A percentile compares a stretch with the other conserved stretches of the same genome.
These are phyloP conservation scores for Heliconius hewitsoni DNA, from an alignment of 1,140 invertebrate species.

Conservation along the genomic window DNA sequence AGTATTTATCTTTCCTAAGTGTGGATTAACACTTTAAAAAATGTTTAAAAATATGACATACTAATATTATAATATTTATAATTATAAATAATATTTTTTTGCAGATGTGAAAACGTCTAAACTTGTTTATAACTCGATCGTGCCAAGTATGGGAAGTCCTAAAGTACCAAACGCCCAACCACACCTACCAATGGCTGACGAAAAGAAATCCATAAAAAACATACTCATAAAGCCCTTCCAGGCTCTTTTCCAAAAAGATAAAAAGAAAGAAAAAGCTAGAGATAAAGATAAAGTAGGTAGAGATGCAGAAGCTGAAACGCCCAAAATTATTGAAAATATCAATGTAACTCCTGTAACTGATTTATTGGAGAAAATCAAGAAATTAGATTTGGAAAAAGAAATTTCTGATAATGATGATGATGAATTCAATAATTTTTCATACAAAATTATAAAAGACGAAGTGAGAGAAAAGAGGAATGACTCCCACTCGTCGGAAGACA, in stretches of 20 bases:
- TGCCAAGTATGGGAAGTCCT: slow-evolving; percentile 54
- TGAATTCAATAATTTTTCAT: slow-evolving; percentile 55
- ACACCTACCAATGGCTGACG: slow-evolving; percentile 52
- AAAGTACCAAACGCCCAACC: slow-evolving; percentile 42
- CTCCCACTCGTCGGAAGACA: slow-evolving; percentile 66
- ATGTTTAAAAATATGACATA: no score
- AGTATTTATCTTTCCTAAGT: no score
- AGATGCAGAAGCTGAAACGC: slow-evolving; percentile 31
- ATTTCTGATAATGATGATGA: slow-evolving; percentile 45
- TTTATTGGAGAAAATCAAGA: slow-evolving; percentile 49
- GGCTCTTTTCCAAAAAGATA: slow-evolving; percentile 50
- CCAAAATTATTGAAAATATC: slow-evolving; percentile 14
- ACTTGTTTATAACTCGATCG: not conserved
- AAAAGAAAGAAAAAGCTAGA: slow-evolving; percentile 38
- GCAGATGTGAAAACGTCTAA: slow-evolving; percentile 32
- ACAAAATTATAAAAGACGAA: slow-evolving; percentile 53
- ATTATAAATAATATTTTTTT: slow-evolving; percentile 2
- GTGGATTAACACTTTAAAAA: no score
- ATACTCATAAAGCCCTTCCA: slow-evolving; percentile 51
- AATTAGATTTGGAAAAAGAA: slow-evolving; percentile 40
- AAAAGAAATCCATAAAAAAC: slow-evolving; percentile 56
- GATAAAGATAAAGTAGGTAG: slow-evolving; percentile 31
- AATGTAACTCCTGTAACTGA: slow-evolving; percentile 34
- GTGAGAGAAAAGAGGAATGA: slow-evolving; percentile 46
- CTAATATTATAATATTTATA: no score